Evolutionary conservation across 2,797 vertebrate genomes (phyloP), one percentile per base, ranked within the genome.

Genomic region (Macroramphosus scolopax): DNA sequence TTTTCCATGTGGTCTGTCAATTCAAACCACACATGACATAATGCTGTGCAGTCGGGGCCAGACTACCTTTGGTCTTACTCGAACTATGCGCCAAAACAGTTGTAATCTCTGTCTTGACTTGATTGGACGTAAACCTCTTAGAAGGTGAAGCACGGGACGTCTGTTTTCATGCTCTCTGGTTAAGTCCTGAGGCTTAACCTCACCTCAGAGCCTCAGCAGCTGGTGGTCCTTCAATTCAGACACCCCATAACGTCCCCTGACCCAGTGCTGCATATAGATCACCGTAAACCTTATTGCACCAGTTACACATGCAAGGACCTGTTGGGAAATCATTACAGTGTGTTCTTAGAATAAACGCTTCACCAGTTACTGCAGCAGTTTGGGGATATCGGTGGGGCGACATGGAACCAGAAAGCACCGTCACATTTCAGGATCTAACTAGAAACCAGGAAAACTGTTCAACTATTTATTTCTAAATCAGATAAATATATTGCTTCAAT

Each of bases 121-220:
- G 71, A 89, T 78, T 78, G 63, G 61, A 56, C 40, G 3, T 84
- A 84, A 88, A 73, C 79, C 76, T 86, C 84, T 89, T 85, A 84
- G 25, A 52, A 47, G 84, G 85, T 88, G 46, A 83, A 67, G 60
- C 50, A 32, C 15, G 5, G 65, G 61, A 43, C 80, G 72, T 50
- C 17, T 75, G 30, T 61, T 33, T 2, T 52, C 33, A 30, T 30
- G 32, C 39, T 57, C 29, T 57, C 17, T 14, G 35, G 36, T 54
- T 63, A 75, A 73, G 10, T 53, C 52, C 13, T 0, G 7, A 10
- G 26, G 55, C 53, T 82, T 80, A 79, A 56, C 60, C 47, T 72
- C 50, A 46, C 55, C 49, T 68, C 17, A 0, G 15, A 14, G 30
- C 54, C 34, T 52, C 54, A 52, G 28, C 11, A 14, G 26, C 5